Percentiles rank a stretch among this genome's conserved stretches.
phyloP scores from a whole-genome alignment of 2,113 vertebrate genomes.

The Chaetodon auriga region DNA sequence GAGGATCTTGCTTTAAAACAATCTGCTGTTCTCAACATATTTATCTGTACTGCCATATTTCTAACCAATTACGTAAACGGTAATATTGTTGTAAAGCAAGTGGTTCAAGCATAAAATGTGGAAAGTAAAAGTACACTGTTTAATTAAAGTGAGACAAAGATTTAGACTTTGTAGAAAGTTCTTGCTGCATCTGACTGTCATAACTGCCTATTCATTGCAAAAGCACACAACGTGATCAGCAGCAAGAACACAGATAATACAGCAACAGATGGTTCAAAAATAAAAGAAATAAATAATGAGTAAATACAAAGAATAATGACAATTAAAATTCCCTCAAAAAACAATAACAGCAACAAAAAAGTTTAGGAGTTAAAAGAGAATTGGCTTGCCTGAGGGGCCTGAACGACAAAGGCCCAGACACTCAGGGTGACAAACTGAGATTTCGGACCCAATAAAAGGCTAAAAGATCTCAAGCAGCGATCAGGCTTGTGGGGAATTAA shows the following conservation, averaged over 20 bases:
- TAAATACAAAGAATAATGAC: not conserved
- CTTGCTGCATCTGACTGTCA: not conserved
- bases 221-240: not conserved
- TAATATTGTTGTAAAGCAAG: not conserved
- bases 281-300: not conserved
- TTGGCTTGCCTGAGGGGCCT: not conserved
- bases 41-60: no score
- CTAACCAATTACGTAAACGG: not conserved
- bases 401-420: not conserved
- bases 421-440: not conserved
- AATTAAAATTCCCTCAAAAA: no score
- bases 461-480: constrained; percentile 18
- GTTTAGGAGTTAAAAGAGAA: not conserved
- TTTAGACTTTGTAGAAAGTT: not conserved
- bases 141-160: not conserved
- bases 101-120: not conserved
- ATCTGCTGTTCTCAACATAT: not conserved
- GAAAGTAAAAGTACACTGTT: not conserved
- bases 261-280: not conserved
- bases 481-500: not conserved
- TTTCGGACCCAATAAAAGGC: not conserved
- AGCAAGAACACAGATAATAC: not conserved
- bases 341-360: not conserved
- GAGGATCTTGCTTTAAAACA: not conserved
- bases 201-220: not conserved